Conservation (phyloP, 2,113 vertebrate species). For the Pseudorectes ferrugineus region DNA sequence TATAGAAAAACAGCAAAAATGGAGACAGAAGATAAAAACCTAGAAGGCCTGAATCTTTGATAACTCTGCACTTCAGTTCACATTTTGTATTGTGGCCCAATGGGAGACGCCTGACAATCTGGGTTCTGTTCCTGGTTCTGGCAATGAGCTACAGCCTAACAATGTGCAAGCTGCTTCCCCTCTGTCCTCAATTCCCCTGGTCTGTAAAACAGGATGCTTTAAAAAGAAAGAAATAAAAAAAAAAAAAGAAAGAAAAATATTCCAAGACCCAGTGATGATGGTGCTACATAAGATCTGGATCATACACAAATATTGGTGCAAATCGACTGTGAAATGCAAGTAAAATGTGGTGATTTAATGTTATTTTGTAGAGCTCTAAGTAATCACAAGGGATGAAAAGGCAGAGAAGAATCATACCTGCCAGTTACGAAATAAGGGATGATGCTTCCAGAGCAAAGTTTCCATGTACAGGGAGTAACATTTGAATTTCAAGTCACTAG, state of each 20-base stretch:
- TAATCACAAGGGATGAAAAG: not conserved
- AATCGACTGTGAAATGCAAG: not conserved
- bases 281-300: not conserved
- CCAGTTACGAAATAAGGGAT: not conserved
- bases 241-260: not conserved
- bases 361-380: not conserved
- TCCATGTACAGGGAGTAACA: not conserved
- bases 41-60: not conserved
- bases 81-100: conserved; percentile 24
- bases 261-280: not conserved
- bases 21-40: conserved; percentile 17
- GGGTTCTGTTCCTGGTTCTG: conserved; percentile 56
- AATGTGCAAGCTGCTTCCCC: conserved; percentile 55
- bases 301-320: not conserved
- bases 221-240: not conserved
- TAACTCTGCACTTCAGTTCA: conserved; percentile 11
- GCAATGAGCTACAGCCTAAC: conserved; percentile 27
- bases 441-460: not conserved
- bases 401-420: not conserved
- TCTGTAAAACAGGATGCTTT: conserved; percentile 31
- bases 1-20: not conserved
- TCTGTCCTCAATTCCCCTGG: conserved; percentile 55
- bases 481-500: not conserved
- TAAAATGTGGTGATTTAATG: not conserved
- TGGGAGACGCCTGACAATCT: conserved; percentile 42